Evolutionary conservation across 2,113 vertebrate genomes (phyloP).

Genomic region (Dolichallabes microphthalmus): DNA sequence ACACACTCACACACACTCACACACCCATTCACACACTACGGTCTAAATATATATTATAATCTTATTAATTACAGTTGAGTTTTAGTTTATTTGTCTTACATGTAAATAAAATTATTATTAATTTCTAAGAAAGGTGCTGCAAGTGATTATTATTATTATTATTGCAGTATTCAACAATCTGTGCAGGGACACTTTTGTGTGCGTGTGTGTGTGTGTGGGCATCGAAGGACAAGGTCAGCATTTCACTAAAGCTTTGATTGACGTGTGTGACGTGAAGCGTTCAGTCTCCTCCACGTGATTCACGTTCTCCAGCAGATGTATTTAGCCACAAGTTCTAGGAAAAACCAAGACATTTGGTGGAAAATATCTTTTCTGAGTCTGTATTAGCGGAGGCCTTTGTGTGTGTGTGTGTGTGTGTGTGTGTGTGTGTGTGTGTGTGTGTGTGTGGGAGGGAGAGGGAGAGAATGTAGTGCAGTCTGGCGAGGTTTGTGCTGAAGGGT

Average conservation of each 20-base stretch:
- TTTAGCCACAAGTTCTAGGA: slow-evolving; percentile 8
- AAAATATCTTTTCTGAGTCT: slow-evolving; percentile 40
- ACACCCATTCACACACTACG: no score
- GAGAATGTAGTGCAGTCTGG: slow-evolving; percentile 33
- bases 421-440: slow-evolving; percentile 41
- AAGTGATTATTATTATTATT: neutral
- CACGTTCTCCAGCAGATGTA: slow-evolving; percentile 1
- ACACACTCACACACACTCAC: no score
- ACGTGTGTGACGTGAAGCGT: neutral
- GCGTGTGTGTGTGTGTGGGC: neutral
- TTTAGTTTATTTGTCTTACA: neutral
- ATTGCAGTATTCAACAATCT: neutral
- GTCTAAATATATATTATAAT: neutral
- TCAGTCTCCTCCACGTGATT: neutral
- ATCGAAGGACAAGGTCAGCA: slow-evolving; percentile 6
- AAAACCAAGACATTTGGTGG: slow-evolving; percentile 26
- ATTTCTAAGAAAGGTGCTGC: neutral
- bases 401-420: slow-evolving; percentile 42
- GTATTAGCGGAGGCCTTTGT: slow-evolving; percentile 14
- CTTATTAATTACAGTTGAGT: neutral
- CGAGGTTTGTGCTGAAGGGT: slow-evolving; percentile 49
- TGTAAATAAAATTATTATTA: neutral
- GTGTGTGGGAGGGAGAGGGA: slow-evolving; percentile 9
- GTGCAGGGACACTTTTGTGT: neutral
- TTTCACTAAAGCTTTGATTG: slow-evolving; percentile 15